Evolutionary conservation across 2,888 invertebrate genomes (phyloP).

Genomic region (Patella caerulea): DNA sequence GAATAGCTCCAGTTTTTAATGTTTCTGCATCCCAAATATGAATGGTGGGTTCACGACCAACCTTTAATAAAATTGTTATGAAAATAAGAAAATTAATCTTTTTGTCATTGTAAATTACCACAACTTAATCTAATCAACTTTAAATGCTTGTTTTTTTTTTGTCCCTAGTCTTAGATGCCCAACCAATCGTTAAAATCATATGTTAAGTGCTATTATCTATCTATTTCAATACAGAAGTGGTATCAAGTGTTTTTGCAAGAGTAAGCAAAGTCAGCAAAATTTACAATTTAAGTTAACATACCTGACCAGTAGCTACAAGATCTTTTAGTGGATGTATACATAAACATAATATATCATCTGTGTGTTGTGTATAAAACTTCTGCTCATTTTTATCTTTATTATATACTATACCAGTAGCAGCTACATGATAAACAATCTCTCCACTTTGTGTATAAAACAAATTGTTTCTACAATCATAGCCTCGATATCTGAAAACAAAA

Average conservation of each 20-base stretch:
- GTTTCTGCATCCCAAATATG: conserved; percentile 73
- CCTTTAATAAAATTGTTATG: conserved; percentile 51
- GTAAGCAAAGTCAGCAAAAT: too few species aligned
- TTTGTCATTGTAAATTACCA: too few species aligned
- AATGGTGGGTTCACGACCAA: conserved; percentile 71
- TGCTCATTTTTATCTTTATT: conserved; percentile 68
- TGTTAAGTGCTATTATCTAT: too few species aligned
- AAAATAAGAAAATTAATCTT: too few species aligned
- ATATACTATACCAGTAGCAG: conserved; percentile 71
- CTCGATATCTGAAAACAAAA: conserved; percentile 68
- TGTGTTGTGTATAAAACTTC: conserved; percentile 71
- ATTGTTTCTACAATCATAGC: conserved; percentile 73
- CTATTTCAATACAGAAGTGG: too few species aligned
- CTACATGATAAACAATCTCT: conserved; percentile 72
- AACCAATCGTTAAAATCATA: too few species aligned
- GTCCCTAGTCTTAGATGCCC: too few species aligned
- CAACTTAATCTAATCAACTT: too few species aligned
- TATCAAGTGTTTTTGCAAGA: too few species aligned
- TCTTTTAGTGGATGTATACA: conserved; percentile 71
- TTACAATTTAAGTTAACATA: conserved; percentile 34
- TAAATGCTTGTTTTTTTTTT: too few species aligned
- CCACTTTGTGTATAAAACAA: conserved; percentile 70
- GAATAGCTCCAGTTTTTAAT: conserved; percentile 70
- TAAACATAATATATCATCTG: conserved; percentile 73
- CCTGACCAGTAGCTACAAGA: conserved; percentile 73